Evolutionary conservation across 1,140 invertebrate genomes (phyloP).

Genomic region (Lerema accius): DNA sequence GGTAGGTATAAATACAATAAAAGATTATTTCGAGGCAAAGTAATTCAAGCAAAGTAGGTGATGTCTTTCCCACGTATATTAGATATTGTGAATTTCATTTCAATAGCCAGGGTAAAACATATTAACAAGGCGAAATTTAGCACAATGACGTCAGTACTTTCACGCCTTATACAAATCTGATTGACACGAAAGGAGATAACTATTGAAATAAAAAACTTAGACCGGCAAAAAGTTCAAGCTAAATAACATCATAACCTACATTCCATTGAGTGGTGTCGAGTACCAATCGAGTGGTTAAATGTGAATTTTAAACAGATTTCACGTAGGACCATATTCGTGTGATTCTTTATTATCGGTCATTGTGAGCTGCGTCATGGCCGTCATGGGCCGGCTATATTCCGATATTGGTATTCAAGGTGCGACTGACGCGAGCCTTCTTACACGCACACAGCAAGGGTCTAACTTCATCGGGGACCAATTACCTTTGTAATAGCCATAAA

Average conservation of each 20-base stretch:
- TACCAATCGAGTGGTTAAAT: constrained; percentile 60
- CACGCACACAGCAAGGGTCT: constrained; percentile 57
- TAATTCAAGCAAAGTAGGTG: constrained; percentile 42
- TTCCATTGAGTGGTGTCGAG: constrained; percentile 65
- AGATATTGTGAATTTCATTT: constrained; percentile 43
- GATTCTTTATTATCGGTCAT: constrained; percentile 76
- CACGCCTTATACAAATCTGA: constrained; percentile 74
- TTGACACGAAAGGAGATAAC: constrained; percentile 77
- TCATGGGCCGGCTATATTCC: constrained; percentile 64
- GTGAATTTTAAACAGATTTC: constrained; percentile 74
- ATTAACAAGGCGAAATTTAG: constrained; percentile 63
- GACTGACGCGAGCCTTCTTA: constrained; percentile 65
- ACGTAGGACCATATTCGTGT: constrained; percentile 74
- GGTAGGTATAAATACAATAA: constrained; percentile 31
- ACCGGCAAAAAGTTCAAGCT: constrained; percentile 70
- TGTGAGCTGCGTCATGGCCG: constrained; percentile 64
- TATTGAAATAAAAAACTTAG: constrained; percentile 76
- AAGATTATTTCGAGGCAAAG: constrained; percentile 30
- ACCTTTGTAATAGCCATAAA: constrained; percentile 25
- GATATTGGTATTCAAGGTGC: constrained; percentile 78
- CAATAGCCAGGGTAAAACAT: constrained; percentile 49
- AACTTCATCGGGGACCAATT: constrained; percentile 60
- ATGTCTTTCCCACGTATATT: constrained; percentile 46
- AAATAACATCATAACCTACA: constrained; percentile 82
- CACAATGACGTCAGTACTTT: constrained; percentile 77